Evolutionary conservation across 2,113 vertebrate genomes (phyloP).

Genomic region (Boulengeromyrus knoepffleri): DNA sequence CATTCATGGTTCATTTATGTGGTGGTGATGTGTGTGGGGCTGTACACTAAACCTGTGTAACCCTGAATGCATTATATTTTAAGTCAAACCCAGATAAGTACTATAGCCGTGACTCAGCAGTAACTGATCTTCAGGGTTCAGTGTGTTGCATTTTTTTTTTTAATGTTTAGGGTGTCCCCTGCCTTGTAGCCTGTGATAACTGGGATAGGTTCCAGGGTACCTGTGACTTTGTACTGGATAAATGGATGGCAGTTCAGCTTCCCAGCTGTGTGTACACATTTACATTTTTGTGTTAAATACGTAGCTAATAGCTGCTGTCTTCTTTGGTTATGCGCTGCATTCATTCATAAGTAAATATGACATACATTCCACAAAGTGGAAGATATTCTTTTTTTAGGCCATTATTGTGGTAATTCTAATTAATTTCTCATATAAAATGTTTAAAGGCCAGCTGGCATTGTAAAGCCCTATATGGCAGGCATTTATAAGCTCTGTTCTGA

Average conservation of each 20-base stretch:
- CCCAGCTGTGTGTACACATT: background rate
- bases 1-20: background rate
- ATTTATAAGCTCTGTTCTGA: constrained; percentile 1
- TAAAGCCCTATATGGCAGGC: background rate
- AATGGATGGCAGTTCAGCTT: background rate
- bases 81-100: background rate
- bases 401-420: background rate
- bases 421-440: background rate
- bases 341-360: background rate
- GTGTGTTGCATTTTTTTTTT: background rate
- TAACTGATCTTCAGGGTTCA: background rate
- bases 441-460: background rate
- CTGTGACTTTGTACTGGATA: background rate
- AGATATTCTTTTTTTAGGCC: background rate
- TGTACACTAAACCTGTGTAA: background rate
- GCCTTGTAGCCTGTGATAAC: background rate
- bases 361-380: background rate
- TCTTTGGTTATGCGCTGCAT: background rate
- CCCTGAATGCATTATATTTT: background rate
- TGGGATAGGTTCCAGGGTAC: background rate
- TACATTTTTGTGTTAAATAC: constrained; percentile 3
- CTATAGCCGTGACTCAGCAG: background rate
- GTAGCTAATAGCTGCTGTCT: background rate
- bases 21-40: background rate
- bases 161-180: background rate